Conservation (phyloP, 2,888 invertebrate genomes). For the Rotaria macrura region DNA sequence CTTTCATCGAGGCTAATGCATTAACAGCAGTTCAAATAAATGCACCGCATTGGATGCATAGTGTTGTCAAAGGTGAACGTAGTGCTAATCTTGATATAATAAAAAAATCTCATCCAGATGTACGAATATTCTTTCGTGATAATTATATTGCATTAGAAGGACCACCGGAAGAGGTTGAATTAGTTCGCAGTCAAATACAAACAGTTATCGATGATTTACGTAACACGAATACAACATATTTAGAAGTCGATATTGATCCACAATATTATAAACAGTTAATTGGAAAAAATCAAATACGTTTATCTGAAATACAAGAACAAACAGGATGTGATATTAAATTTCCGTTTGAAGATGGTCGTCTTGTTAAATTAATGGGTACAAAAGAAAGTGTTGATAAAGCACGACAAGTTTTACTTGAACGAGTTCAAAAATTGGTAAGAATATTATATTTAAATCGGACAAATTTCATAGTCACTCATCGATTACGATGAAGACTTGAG, state of each 20-base stretch:
- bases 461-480: no score
- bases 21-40: constrained; percentile 73
- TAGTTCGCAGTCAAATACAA: constrained; percentile 36
- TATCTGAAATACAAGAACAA: constrained; percentile 63
- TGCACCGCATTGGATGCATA: constrained; percentile 90
- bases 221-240: constrained; percentile 44
- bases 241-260: constrained; percentile 71
- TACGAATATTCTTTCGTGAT: constrained; percentile 81
- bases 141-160: constrained; percentile 89
- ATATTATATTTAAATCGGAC: no score
- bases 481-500: no score
- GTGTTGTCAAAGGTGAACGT: constrained; percentile 88
- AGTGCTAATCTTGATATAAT: constrained; percentile 76
- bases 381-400: constrained; percentile 75
- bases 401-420: constrained; percentile 55
- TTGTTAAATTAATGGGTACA: constrained; percentile 82
- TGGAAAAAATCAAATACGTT: constrained; percentile 64
- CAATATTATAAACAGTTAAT: constrained; percentile 92
- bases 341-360: constrained; percentile 65
- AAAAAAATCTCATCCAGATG: constrained; percentile 50
- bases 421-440: constrained; percentile 52
- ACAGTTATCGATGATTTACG: constrained; percentile 2
- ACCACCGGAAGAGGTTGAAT: constrained; percentile 82
- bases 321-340: constrained; percentile 83
- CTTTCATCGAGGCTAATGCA: constrained; percentile 73